These are phyloP conservation scores for Menidia menidia DNA, from an alignment of 2,797 vertebrate species.

Conservation along the genomic window DNA sequence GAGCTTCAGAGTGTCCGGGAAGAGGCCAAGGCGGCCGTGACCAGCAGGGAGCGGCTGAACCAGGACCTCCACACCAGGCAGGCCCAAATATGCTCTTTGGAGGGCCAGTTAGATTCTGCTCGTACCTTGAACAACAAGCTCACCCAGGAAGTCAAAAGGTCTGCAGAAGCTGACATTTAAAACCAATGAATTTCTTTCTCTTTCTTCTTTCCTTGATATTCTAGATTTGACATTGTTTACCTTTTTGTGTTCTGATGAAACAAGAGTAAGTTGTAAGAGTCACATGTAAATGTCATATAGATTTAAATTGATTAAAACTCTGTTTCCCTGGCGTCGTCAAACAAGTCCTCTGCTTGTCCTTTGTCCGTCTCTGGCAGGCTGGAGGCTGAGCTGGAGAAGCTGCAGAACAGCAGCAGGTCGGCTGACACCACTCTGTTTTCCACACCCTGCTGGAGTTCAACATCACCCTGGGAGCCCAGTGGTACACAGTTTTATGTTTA, in stretches of 20 bases:
- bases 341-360: not conserved
- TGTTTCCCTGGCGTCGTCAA: not conserved
- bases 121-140: slow-evolving; percentile 72
- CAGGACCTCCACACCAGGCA: slow-evolving; percentile 85
- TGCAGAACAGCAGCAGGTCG: slow-evolving; percentile 75
- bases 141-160: slow-evolving; percentile 82
- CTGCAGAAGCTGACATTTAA: slow-evolving; percentile 20
- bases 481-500: slow-evolving; percentile 63
- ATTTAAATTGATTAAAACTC: not conserved
- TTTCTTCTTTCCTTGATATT: not conserved
- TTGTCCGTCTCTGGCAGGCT: slow-evolving; percentile 62
- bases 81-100: slow-evolving; percentile 82
- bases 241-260: not conserved
- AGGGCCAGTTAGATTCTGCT: slow-evolving; percentile 81
- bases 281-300: too few relatives aligned
- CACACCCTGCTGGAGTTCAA: slow-evolving; percentile 82
- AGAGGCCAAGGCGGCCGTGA: slow-evolving; percentile 58
- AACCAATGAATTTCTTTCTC: not conserved
- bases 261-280: not conserved
- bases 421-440: slow-evolving; percentile 79
- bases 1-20: slow-evolving; percentile 78
- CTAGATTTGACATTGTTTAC: not conserved
- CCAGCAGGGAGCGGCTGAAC: slow-evolving; percentile 68
- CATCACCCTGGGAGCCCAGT: slow-evolving; percentile 77
- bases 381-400: slow-evolving; percentile 85